These are phyloP conservation scores for Argentina silus DNA, from an alignment of 2,797 vertebrate genomes.

Conservation along the genomic window DNA sequence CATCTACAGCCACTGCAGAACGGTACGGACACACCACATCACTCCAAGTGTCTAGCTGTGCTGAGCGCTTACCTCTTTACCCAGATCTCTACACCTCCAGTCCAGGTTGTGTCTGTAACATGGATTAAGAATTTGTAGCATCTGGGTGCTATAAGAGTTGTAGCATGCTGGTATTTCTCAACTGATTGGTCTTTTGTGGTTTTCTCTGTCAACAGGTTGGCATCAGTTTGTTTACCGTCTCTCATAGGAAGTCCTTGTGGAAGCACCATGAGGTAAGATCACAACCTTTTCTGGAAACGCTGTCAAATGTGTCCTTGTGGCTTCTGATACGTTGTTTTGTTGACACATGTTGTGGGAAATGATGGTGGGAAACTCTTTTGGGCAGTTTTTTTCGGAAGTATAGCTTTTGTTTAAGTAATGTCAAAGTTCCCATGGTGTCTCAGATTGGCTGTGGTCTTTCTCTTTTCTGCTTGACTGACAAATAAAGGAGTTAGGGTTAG, in stretches of 20 bases:
- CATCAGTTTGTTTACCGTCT: conserved; percentile 96
- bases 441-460: neutral
- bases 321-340: neutral
- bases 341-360: neutral
- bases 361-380: neutral
- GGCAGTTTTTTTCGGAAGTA: neutral
- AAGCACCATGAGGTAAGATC: conserved; percentile 91
- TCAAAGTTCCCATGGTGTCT: neutral
- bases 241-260: conserved; percentile 97
- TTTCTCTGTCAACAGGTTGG: conserved; percentile 82
- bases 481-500: no score
- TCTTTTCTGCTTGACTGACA: neutral
- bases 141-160: neutral
- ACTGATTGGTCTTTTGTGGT: conserved; percentile 14
- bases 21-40: conserved; percentile 72
- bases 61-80: neutral
- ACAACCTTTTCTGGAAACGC: neutral
- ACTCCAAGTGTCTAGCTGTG: neutral
- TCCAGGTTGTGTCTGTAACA: neutral
- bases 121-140: neutral
- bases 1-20: conserved; percentile 95
- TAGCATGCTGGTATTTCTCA: neutral
- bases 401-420: neutral
- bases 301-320: neutral
- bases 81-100: neutral